Conservation (phyloP, 2,888 invertebrate species). For the Chaitophorus viminalis region DNA sequence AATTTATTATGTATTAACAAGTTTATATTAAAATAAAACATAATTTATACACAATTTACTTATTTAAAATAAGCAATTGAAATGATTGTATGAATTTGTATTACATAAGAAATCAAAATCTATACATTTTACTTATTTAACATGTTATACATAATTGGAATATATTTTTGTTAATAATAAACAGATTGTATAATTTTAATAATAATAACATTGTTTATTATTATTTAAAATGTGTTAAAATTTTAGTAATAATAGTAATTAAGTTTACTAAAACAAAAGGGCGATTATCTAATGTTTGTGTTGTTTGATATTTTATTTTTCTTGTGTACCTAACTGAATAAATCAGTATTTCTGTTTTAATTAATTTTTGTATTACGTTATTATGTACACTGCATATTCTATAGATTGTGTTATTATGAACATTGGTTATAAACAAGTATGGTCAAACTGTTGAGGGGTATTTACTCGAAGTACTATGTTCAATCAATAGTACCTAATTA, state of each 20-base stretch:
- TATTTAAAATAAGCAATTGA: background rate
- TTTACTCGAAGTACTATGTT: background rate
- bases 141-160: slow-evolving; percentile 5
- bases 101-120: background rate
- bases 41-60: slow-evolving; percentile 14
- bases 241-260: slow-evolving; percentile 20
- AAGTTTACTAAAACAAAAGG: slow-evolving; percentile 13
- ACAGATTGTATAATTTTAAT: slow-evolving; percentile 35
- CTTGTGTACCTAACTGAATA: slow-evolving; percentile 55
- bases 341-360: slow-evolving; percentile 59
- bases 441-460: background rate
- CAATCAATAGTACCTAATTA: background rate
- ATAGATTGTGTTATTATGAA: background rate
- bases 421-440: background rate
- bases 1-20: background rate
- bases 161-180: slow-evolving; percentile 24
- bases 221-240: slow-evolving; percentile 26
- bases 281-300: slow-evolving; percentile 31
- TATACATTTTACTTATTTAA: background rate
- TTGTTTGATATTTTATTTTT: slow-evolving; percentile 50
- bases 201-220: slow-evolving; percentile 27
- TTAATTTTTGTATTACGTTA: slow-evolving; percentile 44
- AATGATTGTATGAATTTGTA: slow-evolving; percentile 7
- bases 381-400: slow-evolving; percentile 30
- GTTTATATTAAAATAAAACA: background rate